Percentiles rank a stretch among this genome's conserved stretches.
These are phyloP conservation scores for Philonicus albiceps DNA, from an alignment of 2,888 invertebrate species.

Conservation along the genomic window DNA sequence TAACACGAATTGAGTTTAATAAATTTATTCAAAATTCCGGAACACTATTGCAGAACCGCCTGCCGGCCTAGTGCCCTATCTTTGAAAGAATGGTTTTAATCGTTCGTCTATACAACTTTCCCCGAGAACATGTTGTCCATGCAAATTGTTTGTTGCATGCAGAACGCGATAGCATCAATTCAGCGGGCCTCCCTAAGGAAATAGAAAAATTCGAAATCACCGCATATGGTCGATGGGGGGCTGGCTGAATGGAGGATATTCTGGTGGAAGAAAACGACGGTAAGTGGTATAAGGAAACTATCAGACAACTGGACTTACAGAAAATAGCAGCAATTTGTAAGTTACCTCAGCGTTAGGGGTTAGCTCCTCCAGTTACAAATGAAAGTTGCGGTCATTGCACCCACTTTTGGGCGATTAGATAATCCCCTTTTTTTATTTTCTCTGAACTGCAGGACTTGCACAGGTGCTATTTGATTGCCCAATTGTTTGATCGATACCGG, in stretches of 20 bases:
- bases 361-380: neutral
- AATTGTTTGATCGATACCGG: constrained; percentile 9
- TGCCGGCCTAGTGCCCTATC: constrained; percentile 3
- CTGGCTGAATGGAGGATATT: neutral
- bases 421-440: neutral
- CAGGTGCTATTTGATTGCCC: neutral
- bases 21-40: neutral
- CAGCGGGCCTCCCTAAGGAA: neutral
- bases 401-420: neutral
- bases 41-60: neutral
- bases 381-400: constrained; percentile 17
- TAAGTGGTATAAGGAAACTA: neutral
- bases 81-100: neutral
- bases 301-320: neutral
- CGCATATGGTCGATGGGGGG: neutral
- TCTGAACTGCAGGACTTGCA: neutral
- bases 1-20: neutral
- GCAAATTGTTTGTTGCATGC: constrained; percentile 22
- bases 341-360: neutral
- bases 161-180: constrained; percentile 13
- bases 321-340: constrained; percentile 20
- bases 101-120: neutral
- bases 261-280: neutral
- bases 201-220: neutral
- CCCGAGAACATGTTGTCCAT: neutral